Evolutionary conservation across 1,140 invertebrate species (phyloP).

Genomic region (Drosophila erecta): DNA sequence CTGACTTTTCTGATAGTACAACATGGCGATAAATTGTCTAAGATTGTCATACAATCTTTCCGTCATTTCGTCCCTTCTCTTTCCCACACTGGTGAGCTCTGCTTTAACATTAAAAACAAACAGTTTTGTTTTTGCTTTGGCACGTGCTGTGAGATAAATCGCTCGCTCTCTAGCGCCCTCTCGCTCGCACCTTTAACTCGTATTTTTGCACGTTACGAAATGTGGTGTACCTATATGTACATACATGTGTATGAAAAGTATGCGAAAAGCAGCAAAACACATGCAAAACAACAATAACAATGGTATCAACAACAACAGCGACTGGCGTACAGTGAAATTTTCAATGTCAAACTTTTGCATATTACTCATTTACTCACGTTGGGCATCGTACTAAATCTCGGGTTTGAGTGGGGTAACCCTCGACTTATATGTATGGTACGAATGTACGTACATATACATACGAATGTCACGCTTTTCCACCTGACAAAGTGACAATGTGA

Average conservation of each 20-base stretch:
- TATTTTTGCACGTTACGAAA: conserved; percentile 67
- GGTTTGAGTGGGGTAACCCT: conserved; percentile 1
- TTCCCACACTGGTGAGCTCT: conserved; percentile 40
- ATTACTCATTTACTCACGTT: conserved; percentile 45
- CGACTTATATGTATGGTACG: not conserved
- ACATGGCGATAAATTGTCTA: conserved; percentile 55
- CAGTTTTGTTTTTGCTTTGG: conserved; percentile 67
- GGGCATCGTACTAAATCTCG: conserved; percentile 13
- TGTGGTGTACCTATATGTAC: conserved; percentile 40
- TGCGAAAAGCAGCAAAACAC: conserved; percentile 52
- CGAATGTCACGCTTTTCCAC: conserved; percentile 22
- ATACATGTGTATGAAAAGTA: conserved; percentile 25
- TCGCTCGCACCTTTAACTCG: conserved; percentile 33
- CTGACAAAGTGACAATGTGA: no score
- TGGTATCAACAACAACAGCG: conserved; percentile 26
- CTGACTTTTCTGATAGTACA: conserved; percentile 10
- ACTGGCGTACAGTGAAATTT: conserved; percentile 38
- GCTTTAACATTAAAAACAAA: conserved; percentile 70
- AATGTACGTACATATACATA: no score
- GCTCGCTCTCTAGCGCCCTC: conserved; percentile 8
- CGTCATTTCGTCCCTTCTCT: conserved; percentile 17
- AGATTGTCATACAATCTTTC: conserved; percentile 44
- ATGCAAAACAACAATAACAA: conserved; percentile 56
- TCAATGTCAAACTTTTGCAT: conserved; percentile 63
- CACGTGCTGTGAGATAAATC: conserved; percentile 72